These are phyloP conservation scores for Apaloderma vittatum DNA, from an alignment of 2,113 vertebrate genomes.

Conservation along the genomic window DNA sequence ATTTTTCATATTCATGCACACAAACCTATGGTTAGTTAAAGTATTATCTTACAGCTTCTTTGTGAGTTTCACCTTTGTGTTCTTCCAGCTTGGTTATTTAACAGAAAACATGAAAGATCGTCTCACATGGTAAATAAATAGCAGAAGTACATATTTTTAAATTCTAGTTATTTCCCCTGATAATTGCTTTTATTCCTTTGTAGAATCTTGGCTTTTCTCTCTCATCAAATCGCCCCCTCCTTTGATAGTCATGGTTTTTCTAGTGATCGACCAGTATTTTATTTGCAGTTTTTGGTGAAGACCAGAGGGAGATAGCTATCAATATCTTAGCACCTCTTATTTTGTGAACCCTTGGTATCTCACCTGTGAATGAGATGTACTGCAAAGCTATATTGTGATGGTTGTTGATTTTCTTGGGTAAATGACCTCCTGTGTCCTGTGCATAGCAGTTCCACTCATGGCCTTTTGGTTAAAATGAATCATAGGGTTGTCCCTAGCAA, in stretches of 20 bases:
- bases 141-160: neutral
- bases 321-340: neutral
- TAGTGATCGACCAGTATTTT: neutral
- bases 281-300: neutral
- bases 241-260: neutral
- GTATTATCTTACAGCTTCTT: neutral
- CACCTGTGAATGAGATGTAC: neutral
- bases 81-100: neutral
- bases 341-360: neutral
- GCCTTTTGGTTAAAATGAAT: neutral
- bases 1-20: neutral
- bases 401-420: neutral
- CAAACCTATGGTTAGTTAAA: neutral
- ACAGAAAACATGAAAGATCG: neutral
- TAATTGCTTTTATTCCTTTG: neutral
- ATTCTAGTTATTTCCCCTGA: neutral
- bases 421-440: neutral
- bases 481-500: neutral
- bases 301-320: neutral
- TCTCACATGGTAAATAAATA: neutral
- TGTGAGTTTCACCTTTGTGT: neutral
- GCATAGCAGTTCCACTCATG: neutral
- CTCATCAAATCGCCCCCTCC: neutral
- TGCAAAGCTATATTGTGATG: neutral
- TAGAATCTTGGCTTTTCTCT: neutral